Conservation (phyloP, 1,140 invertebrate genomes). For the Anastrepha ludens region DNA sequence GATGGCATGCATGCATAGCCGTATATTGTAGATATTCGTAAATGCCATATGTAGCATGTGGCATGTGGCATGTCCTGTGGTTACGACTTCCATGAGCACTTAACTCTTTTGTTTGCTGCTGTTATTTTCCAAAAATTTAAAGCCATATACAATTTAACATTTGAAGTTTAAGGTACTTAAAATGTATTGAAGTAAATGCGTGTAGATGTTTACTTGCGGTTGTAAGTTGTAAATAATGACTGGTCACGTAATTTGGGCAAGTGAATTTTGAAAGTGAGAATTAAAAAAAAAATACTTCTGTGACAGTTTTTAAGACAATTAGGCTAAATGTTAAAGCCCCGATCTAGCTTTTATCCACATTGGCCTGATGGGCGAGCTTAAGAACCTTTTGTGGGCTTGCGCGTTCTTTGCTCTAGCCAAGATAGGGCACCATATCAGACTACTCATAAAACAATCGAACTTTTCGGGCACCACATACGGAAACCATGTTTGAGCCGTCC, state of each 20-base stretch:
- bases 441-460: too few species aligned
- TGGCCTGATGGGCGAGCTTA: too few species aligned
- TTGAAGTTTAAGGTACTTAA: neutral
- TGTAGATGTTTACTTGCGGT: neutral
- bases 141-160: neutral
- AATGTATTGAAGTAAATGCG: neutral
- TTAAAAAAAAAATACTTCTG: too few species aligned
- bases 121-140: neutral
- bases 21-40: neutral
- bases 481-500: too few species aligned
- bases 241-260: neutral
- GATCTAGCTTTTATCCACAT: too few species aligned
- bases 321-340: too few species aligned
- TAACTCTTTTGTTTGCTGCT: neutral
- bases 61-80: slow-evolving; percentile 14
- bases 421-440: too few species aligned
- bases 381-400: too few species aligned
- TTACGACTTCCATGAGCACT: neutral
- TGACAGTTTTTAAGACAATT: too few species aligned
- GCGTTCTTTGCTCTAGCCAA: too few species aligned
- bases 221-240: neutral
- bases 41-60: slow-evolving; percentile 35
- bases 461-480: too few species aligned
- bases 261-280: neutral
- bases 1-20: neutral